These are phyloP conservation scores for Sebastes baramenuke DNA, from an alignment of 2,797 vertebrate species.

Conservation along the genomic window DNA sequence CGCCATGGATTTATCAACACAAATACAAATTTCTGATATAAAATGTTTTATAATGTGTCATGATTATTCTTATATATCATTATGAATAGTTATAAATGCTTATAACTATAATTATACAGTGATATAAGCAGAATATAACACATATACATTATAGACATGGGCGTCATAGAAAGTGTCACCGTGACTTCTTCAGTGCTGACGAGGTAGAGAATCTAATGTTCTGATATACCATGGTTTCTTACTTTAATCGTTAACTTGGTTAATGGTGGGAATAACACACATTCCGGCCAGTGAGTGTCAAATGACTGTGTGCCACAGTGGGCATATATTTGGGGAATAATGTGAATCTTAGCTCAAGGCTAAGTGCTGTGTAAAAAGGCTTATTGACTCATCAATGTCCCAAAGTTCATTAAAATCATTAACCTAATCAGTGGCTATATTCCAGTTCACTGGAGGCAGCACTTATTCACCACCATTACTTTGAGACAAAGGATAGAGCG, in stretches of 20 bases:
- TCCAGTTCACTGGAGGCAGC: slow-evolving; percentile 10
- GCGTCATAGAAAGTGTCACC: background rate
- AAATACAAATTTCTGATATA: too few species aligned
- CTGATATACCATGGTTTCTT: background rate
- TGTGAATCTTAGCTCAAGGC: slow-evolving; percentile 1
- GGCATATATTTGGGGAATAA: slow-evolving; percentile 1
- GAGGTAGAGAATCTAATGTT: background rate
- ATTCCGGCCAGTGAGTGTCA: background rate
- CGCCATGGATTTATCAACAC: background rate
- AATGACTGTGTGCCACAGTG: background rate
- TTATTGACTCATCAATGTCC: slow-evolving; percentile 28
- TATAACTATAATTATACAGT: background rate
- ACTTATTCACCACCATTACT: background rate
- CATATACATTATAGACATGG: background rate
- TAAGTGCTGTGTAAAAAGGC: background rate
- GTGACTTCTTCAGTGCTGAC: background rate
- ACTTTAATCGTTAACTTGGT: background rate
- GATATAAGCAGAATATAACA: background rate
- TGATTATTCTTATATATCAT: background rate
- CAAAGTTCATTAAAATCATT: slow-evolving; percentile 35
- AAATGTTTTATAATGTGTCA: background rate
- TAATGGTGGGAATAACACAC: background rate
- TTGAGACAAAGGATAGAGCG: background rate
- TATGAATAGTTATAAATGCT: background rate
- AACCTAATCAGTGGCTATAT: slow-evolving; percentile 26